phyloP scores from a whole-genome alignment of 2,797 vertebrate genomes.

The Salmo trutta region DNA sequence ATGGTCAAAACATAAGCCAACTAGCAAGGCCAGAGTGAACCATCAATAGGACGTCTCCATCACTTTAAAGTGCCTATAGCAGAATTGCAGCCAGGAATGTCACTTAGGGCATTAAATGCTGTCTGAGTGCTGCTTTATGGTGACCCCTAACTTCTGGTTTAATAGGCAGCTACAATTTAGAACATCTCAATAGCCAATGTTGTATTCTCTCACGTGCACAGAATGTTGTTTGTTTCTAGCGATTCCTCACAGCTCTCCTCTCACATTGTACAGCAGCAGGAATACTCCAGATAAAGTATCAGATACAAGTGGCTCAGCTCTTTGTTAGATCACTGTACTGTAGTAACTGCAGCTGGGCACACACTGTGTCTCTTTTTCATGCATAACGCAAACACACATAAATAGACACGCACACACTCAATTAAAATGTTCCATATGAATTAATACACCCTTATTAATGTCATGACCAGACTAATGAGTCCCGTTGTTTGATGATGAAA shows the following conservation, averaged over 20 bases:
- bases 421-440: not conserved
- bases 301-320: not conserved
- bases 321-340: not conserved
- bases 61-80: too few species aligned
- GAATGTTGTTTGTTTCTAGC: not conserved
- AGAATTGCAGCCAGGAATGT: too few species aligned
- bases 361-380: not conserved
- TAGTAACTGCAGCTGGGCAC: not conserved
- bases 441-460: slow-evolving; percentile 26
- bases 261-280: not conserved
- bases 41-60: too few species aligned
- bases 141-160: too few species aligned
- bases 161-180: too few species aligned
- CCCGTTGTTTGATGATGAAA: slow-evolving; percentile 71
- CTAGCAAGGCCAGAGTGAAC: too few species aligned
- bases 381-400: not conserved
- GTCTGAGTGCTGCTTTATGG: too few species aligned
- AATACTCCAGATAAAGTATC: not conserved
- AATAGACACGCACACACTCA: slow-evolving; percentile 2
- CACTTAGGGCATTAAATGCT: too few species aligned
- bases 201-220: not conserved
- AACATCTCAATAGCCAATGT: not conserved
- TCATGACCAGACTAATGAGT: slow-evolving; percentile 58
- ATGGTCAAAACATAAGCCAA: too few species aligned
- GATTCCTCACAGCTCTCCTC: not conserved